Evolutionary conservation across 2,797 vertebrate species (phyloP).

Genomic region (Gila robusta): DNA sequence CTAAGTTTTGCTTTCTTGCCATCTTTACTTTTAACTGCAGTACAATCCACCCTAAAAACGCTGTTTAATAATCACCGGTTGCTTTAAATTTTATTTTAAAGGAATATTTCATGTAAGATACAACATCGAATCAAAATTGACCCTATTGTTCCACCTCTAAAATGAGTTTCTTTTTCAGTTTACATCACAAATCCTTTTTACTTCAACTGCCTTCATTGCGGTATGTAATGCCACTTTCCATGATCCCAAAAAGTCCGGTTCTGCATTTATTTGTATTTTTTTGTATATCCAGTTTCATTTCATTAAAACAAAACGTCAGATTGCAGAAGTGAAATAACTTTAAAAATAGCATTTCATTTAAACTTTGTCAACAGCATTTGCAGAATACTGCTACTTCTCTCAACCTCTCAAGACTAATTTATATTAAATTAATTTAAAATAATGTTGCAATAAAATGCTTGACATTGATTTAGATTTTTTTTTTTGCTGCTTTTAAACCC

Average conservation of each 20-base stretch:
- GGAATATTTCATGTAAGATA: background rate
- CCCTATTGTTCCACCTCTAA: background rate
- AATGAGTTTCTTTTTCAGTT: background rate
- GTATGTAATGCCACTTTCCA: background rate
- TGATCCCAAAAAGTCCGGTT: background rate
- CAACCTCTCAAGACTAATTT: background rate
- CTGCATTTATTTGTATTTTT: background rate
- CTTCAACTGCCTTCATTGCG: background rate
- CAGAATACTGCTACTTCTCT: background rate
- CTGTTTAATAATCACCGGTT: background rate
- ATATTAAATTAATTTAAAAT: background rate
- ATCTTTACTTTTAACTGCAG: background rate
- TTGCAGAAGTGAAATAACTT: background rate
- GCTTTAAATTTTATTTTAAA: background rate
- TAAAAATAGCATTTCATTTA: background rate
- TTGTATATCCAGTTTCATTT: background rate
- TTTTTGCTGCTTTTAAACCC: background rate
- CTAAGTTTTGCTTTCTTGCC: background rate
- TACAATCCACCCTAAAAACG: background rate
- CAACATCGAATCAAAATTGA: background rate
- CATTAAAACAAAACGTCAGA: background rate
- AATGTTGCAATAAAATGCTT: background rate
- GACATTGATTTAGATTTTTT: background rate
- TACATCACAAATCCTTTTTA: background rate
- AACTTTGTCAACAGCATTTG: background rate